phyloP scores from a whole-genome alignment of 1,140 invertebrate species.

The Drosophila burlai region DNA sequence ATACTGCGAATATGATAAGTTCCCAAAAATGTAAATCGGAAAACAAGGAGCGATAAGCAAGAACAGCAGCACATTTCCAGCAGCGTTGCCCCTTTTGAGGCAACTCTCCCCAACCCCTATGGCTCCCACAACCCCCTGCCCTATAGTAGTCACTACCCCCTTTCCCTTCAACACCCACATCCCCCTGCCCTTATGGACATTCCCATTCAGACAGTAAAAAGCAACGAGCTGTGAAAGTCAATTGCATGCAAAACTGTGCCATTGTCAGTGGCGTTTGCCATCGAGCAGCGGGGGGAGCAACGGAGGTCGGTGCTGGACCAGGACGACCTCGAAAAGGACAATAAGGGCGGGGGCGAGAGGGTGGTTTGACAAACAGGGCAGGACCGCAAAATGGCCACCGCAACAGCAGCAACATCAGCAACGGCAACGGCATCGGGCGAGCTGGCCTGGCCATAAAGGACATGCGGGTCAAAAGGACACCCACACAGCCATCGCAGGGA shows the following conservation, averaged over 20 bases:
- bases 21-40: slow-evolving; percentile 33
- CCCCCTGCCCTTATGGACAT: slow-evolving; percentile 16
- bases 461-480: slow-evolving; percentile 81
- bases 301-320: slow-evolving; percentile 22
- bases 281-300: slow-evolving; percentile 30
- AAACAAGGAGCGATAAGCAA: slow-evolving; percentile 38
- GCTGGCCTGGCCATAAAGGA: slow-evolving; percentile 70
- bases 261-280: slow-evolving; percentile 67
- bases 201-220: slow-evolving; percentile 74
- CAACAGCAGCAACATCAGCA: slow-evolving; percentile 54
- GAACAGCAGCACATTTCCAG: slow-evolving; percentile 13
- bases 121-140: slow-evolving; percentile 26
- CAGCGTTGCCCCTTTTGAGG: neutral
- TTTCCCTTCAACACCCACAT: slow-evolving; percentile 1
- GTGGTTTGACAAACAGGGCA: slow-evolving; percentile 57
- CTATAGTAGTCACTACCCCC: neutral
- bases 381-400: slow-evolving; percentile 73
- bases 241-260: slow-evolving; percentile 83
- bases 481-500: slow-evolving; percentile 55
- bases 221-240: slow-evolving; percentile 83
- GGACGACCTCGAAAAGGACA: slow-evolving; percentile 62
- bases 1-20: slow-evolving; percentile 32
- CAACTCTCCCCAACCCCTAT: neutral
- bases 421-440: slow-evolving; percentile 13
- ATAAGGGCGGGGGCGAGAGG: slow-evolving; percentile 35